These are phyloP conservation scores for Micrasema minimum DNA, from an alignment of 1,140 invertebrate genomes.

Conservation along the genomic window DNA sequence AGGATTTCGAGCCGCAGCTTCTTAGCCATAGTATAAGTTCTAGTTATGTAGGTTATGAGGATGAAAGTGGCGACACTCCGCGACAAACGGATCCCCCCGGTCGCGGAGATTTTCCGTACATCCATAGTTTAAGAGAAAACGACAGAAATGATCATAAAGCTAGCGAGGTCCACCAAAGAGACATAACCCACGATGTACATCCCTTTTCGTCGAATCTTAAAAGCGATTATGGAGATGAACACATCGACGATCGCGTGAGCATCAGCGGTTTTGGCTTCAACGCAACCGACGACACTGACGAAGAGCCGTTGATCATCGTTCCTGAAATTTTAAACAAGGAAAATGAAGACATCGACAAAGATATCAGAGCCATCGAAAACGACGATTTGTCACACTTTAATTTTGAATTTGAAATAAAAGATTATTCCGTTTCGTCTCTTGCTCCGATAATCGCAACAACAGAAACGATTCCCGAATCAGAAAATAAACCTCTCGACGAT, in stretches of 20 bases:
- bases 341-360: slow-evolving; percentile 36
- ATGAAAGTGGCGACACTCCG: background rate
- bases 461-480: background rate
- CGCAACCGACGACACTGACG: slow-evolving; percentile 7
- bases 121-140: background rate
- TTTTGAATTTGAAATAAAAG: slow-evolving; percentile 36
- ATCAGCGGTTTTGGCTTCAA: slow-evolving; percentile 26
- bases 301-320: slow-evolving; percentile 47
- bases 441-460: background rate
- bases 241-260: slow-evolving; percentile 16
- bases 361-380: slow-evolving; percentile 31
- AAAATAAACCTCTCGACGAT: slow-evolving; percentile 33
- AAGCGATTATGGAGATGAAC: slow-evolving; percentile 8
- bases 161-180: slow-evolving; percentile 11
- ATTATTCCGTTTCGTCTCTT: background rate
- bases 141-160: slow-evolving; percentile 8
- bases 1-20: no score
- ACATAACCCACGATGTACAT: background rate
- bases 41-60: slow-evolving; percentile 2
- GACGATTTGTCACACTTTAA: slow-evolving; percentile 34
- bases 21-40: slow-evolving; percentile 24
- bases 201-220: background rate
- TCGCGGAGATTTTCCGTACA: background rate
- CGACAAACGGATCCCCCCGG: background rate
- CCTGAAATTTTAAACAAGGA: slow-evolving; percentile 24